Evolutionary conservation across 2,797 vertebrate genomes (phyloP).

Genomic region (Pristis pectinata): DNA sequence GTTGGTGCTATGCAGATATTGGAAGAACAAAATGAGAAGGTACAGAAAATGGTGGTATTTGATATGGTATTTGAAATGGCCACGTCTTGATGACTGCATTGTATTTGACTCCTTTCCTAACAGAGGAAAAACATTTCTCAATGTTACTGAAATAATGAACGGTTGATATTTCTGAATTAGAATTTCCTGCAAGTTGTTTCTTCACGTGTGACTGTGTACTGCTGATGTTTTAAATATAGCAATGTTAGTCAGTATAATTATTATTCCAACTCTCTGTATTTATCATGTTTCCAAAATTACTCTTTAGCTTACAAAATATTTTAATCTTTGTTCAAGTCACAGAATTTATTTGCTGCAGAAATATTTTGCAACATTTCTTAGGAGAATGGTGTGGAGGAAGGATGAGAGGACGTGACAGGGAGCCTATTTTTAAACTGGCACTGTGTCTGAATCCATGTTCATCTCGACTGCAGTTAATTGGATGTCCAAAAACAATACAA

Average conservation of each 20-base stretch:
- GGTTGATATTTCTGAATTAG: not conserved
- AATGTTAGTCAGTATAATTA: not conserved
- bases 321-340: not conserved
- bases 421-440: not conserved
- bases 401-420: not conserved
- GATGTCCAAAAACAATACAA: not conserved
- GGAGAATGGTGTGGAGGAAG: not conserved
- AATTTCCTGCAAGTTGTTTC: not conserved
- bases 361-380: not conserved
- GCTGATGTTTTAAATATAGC: not conserved
- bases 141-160: not conserved
- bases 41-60: too few relatives aligned
- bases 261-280: not conserved
- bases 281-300: not conserved
- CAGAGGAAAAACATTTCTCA: not conserved
- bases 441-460: not conserved
- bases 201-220: not conserved
- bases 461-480: not conserved
- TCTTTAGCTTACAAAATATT: not conserved
- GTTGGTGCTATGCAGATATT: not conserved
- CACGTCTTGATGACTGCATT: not conserved
- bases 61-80: too few relatives aligned
- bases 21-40: too few relatives aligned
- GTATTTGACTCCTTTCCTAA: too few relatives aligned
- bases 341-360: not conserved